These are phyloP conservation scores for Cecropterus lyciades DNA, from an alignment of 1,140 invertebrate genomes.

Conservation along the genomic window DNA sequence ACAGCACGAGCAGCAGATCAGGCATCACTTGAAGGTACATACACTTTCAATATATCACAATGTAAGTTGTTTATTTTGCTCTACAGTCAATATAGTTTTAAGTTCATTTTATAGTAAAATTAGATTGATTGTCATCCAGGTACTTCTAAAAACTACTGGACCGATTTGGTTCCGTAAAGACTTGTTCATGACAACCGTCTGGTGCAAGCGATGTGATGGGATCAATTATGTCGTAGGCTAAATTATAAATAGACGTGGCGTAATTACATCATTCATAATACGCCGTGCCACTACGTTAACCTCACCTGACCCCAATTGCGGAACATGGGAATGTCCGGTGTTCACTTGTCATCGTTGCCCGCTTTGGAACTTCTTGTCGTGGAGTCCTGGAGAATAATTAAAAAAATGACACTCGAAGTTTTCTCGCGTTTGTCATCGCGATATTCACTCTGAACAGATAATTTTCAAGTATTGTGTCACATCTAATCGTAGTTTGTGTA, in stretches of 20 bases:
- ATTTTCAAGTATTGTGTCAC: conserved; percentile 21
- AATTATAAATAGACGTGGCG: conserved; percentile 28
- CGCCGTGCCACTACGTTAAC: conserved; percentile 43
- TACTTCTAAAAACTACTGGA: not conserved
- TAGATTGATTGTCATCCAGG: not conserved
- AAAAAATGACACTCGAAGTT: not conserved
- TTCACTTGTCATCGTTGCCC: not conserved
- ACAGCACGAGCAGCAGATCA: conserved; percentile 94
- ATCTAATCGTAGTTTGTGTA: conserved; percentile 9
- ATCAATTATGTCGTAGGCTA: not conserved
- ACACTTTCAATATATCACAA: conserved; percentile 31
- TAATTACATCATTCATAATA: conserved; percentile 43
- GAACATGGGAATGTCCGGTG: conserved; percentile 6
- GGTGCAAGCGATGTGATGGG: not conserved
- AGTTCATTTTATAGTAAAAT: not conserved
- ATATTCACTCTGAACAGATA: conserved; percentile 12
- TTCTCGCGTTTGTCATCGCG: not conserved
- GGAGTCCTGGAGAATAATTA: not conserved
- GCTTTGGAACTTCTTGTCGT: not conserved
- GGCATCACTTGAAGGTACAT: conserved; percentile 93
- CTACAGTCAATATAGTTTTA: not conserved
- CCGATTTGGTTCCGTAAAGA: not conserved
- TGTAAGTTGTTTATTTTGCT: conserved; percentile 11
- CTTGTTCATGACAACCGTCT: not conserved
- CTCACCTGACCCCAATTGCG: conserved; percentile 47